Evolutionary conservation across 2,113 vertebrate species (phyloP).

Genomic region (Taxidea taxus): DNA sequence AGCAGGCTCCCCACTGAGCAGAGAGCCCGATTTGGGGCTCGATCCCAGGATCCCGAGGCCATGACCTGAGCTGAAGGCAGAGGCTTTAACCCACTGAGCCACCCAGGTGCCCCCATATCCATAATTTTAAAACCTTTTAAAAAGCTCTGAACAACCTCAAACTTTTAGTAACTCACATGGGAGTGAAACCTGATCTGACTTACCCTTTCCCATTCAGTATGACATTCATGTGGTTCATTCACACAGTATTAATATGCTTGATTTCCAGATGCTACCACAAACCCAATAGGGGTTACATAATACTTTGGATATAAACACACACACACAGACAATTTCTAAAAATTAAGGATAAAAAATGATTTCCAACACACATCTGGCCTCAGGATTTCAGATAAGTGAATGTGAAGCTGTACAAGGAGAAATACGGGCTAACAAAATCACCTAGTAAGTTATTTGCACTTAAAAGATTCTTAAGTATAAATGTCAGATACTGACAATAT

Average conservation of each 20-base stretch:
- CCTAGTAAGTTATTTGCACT: not conserved
- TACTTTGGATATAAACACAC: not conserved
- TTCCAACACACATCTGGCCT: not conserved
- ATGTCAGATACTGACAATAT: not conserved
- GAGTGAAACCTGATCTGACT: not conserved
- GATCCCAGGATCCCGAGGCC: too few relatives aligned
- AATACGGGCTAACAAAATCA: not conserved
- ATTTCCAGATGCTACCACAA: not conserved
- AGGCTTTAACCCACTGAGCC: too few relatives aligned
- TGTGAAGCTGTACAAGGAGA: not conserved
- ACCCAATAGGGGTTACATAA: not conserved
- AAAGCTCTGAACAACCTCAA: not conserved
- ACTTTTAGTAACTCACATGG: not conserved
- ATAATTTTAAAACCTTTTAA: slow-evolving; percentile 8
- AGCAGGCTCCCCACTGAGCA: too few relatives aligned
- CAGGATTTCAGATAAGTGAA: not conserved
- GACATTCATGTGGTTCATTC: not conserved
- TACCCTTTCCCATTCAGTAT: not conserved
- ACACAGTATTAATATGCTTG: not conserved
- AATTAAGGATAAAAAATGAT: not conserved
- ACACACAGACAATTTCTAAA: not conserved
- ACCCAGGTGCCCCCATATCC: too few relatives aligned
- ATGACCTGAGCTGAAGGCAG: too few relatives aligned
- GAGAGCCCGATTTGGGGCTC: too few relatives aligned
- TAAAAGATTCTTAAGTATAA: not conserved